Conservation (phyloP, 2,888 invertebrate genomes). For the Brachyptera putata region DNA sequence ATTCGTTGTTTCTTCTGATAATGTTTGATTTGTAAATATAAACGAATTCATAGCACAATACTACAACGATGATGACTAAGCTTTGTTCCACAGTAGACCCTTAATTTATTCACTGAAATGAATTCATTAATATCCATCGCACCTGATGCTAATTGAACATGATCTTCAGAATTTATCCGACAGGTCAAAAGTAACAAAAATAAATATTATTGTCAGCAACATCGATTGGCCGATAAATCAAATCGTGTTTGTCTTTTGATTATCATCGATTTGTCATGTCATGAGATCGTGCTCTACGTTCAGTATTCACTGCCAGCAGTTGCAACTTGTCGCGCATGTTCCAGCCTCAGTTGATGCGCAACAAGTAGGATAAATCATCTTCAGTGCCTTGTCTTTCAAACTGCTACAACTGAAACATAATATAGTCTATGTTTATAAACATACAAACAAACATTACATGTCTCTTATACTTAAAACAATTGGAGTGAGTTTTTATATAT, state of each 20-base stretch:
- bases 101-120: neutral
- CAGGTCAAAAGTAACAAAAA: neutral
- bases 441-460: too few species aligned
- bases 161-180: neutral
- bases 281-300: neutral
- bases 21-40: too few species aligned
- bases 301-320: neutral
- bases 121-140: slow-evolving; percentile 4
- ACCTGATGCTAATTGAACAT: slow-evolving; percentile 11
- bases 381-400: neutral
- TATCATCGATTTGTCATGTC: slow-evolving; percentile 3
- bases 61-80: too few species aligned
- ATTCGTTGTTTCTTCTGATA: too few species aligned
- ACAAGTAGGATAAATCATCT: neutral
- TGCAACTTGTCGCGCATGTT: neutral
- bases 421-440: too few species aligned
- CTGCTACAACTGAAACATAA: neutral
- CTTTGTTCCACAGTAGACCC: too few species aligned
- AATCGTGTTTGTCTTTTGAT: neutral
- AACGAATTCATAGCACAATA: too few species aligned
- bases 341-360: neutral
- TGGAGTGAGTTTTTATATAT: too few species aligned
- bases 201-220: neutral
- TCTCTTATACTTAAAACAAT: too few species aligned
- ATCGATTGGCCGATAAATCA: slow-evolving; percentile 12